These are phyloP conservation scores for Nematopogon swammerdamellus DNA, from an alignment of 2,888 invertebrate species.

Conservation along the genomic window DNA sequence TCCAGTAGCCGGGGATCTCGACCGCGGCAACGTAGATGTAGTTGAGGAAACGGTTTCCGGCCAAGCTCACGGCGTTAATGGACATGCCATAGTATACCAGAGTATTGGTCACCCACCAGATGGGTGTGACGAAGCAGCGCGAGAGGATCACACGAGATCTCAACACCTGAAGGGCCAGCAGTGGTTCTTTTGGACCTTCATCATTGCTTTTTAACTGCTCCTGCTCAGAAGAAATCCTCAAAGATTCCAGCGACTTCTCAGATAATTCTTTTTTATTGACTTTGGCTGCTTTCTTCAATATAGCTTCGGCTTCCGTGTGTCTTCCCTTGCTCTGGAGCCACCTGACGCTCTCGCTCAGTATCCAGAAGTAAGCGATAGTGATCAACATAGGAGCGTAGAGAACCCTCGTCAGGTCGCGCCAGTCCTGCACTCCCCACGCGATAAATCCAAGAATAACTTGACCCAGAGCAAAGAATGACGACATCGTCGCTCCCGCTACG, in stretches of 20 bases:
- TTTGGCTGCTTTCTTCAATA: slow-evolving; percentile 61
- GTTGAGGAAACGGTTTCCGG: slow-evolving; percentile 62
- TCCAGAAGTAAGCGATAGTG: slow-evolving; percentile 66
- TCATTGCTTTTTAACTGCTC: slow-evolving; percentile 21
- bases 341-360: slow-evolving; percentile 71
- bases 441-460: slow-evolving; percentile 68
- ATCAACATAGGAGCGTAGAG: slow-evolving; percentile 70
- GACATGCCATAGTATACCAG: slow-evolving; percentile 67
- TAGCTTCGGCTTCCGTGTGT: slow-evolving; percentile 60
- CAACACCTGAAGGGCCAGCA: slow-evolving; percentile 29
- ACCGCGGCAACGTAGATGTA: slow-evolving; percentile 58
- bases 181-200: slow-evolving; percentile 22
- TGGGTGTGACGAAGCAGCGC: slow-evolving; percentile 29
- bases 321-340: slow-evolving; percentile 74
- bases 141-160: slow-evolving; percentile 23
- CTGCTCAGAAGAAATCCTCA: slow-evolving; percentile 21
- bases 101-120: slow-evolving; percentile 64
- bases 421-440: slow-evolving; percentile 67
- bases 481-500: slow-evolving; percentile 68
- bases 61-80: slow-evolving; percentile 61
- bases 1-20: slow-evolving; percentile 66
- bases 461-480: slow-evolving; percentile 70
- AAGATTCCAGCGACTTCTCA: slow-evolving; percentile 43
- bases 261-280: slow-evolving; percentile 57
- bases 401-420: slow-evolving; percentile 65